A percentile compares a stretch with the other conserved stretches of the same genome.
phyloP scores from a whole-genome alignment of 2,797 vertebrate species.

The Rallus crepitans region DNA sequence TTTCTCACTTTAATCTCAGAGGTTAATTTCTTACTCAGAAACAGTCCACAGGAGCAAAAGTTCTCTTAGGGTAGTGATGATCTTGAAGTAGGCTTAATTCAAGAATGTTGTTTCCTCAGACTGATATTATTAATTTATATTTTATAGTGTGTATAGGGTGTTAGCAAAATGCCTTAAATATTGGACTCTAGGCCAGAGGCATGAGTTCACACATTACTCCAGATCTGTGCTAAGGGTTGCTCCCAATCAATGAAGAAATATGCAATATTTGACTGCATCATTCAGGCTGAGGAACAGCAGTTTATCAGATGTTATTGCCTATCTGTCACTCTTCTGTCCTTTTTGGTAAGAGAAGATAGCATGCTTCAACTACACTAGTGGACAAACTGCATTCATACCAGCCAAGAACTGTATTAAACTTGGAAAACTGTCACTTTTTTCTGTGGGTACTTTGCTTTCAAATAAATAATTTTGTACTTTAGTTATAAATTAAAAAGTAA shows the following conservation, averaged over 20 bases:
- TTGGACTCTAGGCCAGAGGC: neutral
- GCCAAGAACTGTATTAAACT: neutral
- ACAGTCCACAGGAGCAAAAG: neutral
- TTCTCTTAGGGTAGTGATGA: neutral
- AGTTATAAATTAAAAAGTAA: neutral
- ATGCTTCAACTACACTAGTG: neutral
- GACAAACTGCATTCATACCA: neutral
- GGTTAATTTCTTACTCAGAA: slow-evolving; percentile 13
- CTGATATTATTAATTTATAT: neutral
- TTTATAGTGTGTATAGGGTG: neutral
- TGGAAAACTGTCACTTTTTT: neutral
- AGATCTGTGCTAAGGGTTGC: neutral
- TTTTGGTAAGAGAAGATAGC: neutral
- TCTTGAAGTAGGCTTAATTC: neutral
- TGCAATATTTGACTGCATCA: neutral
- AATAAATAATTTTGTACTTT: neutral
- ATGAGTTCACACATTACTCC: neutral
- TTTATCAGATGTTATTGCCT: neutral
- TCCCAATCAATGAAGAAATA: neutral
- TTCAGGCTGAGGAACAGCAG: neutral
- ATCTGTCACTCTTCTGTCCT: rapidly evolving
- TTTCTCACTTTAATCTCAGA: slow-evolving; percentile 45
- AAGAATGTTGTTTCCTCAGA: neutral
- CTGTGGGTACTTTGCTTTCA: neutral
- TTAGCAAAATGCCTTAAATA: neutral